Conservation (phyloP, 1,140 invertebrate genomes). For the Caenorhabditis tropicalis region DNA sequence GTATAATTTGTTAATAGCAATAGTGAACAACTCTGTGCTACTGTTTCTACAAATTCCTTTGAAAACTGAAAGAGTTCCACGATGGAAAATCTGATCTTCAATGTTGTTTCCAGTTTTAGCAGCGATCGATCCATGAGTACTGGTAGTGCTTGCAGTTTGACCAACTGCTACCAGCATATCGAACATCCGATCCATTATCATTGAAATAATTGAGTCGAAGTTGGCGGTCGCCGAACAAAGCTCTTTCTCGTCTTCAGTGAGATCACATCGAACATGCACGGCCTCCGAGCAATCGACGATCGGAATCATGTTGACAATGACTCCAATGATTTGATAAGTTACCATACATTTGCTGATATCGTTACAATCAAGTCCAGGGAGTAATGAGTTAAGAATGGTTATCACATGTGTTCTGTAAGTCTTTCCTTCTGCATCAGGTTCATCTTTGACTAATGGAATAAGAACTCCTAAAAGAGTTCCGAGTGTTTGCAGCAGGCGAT, state of each 20-base stretch:
- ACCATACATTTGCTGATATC: slow-evolving; percentile 84
- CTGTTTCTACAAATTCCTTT: slow-evolving; percentile 78
- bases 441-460: slow-evolving; percentile 73
- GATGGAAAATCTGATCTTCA: slow-evolving; percentile 80
- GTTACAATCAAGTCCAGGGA: slow-evolving; percentile 90
- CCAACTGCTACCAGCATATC: slow-evolving; percentile 65
- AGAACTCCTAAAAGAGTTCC: slow-evolving; percentile 58
- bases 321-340: slow-evolving; percentile 73
- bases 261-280: slow-evolving; percentile 77
- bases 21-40: slow-evolving; percentile 68
- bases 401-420: slow-evolving; percentile 81
- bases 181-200: slow-evolving; percentile 63
- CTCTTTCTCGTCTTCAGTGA: slow-evolving; percentile 78
- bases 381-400: slow-evolving; percentile 80
- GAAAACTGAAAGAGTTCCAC: slow-evolving; percentile 79
- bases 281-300: slow-evolving; percentile 84
- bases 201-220: slow-evolving; percentile 53
- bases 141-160: slow-evolving; percentile 44
- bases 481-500: slow-evolving; percentile 75
- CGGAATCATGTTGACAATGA: slow-evolving; percentile 81
- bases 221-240: slow-evolving; percentile 75
- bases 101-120: slow-evolving; percentile 74
- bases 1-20: slow-evolving; percentile 67
- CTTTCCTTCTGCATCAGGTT: slow-evolving; percentile 77
- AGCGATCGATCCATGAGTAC: slow-evolving; percentile 44